Conservation (phyloP, 2,888 invertebrate genomes). For the Schrankia costaestrigalis region DNA sequence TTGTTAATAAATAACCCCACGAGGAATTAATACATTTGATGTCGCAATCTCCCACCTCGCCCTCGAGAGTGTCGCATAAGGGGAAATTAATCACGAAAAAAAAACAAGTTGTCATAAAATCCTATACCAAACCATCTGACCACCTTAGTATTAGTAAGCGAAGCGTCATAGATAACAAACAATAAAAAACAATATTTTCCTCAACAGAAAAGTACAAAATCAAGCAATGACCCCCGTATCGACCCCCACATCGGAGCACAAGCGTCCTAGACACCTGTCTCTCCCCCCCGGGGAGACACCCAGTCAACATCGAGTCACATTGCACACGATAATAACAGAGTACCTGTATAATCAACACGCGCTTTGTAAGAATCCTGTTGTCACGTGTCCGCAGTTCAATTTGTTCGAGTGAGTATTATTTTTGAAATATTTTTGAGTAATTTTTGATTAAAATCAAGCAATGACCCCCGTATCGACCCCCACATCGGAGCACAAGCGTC, state of each 20-base stretch:
- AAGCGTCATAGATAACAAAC: too few relatives aligned
- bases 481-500: slow-evolving; percentile 57
- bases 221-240: slow-evolving; percentile 16
- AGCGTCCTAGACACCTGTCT: slow-evolving; percentile 74
- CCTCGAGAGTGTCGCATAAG: too few relatives aligned
- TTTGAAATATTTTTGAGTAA: too few relatives aligned
- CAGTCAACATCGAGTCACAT: slow-evolving; percentile 78
- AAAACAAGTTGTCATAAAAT: too few relatives aligned
- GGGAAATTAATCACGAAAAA: too few relatives aligned
- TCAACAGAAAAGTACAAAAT: slow-evolving; percentile 55
- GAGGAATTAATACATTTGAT: too few relatives aligned
- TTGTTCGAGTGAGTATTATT: slow-evolving; percentile 86
- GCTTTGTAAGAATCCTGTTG: slow-evolving; percentile 98
- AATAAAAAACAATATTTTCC: too few relatives aligned
- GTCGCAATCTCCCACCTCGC: too few relatives aligned
- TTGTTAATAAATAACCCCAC: too few relatives aligned
- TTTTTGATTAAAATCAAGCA: slow-evolving; percentile 33
- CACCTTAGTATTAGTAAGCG: too few relatives aligned
- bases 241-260: slow-evolving; percentile 38
- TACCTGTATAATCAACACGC: slow-evolving; percentile 98
- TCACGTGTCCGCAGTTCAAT: slow-evolving; percentile 98
- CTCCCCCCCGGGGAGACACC: slow-evolving; percentile 58
- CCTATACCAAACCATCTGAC: too few relatives aligned
- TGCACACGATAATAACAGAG: slow-evolving; percentile 97
- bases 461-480: slow-evolving; percentile 20